A percentile compares a stretch with the other conserved stretches of the same genome.
Evolutionary conservation across 2,888 invertebrate species (phyloP).

Genomic region (Dolichomitus sp.): DNA sequence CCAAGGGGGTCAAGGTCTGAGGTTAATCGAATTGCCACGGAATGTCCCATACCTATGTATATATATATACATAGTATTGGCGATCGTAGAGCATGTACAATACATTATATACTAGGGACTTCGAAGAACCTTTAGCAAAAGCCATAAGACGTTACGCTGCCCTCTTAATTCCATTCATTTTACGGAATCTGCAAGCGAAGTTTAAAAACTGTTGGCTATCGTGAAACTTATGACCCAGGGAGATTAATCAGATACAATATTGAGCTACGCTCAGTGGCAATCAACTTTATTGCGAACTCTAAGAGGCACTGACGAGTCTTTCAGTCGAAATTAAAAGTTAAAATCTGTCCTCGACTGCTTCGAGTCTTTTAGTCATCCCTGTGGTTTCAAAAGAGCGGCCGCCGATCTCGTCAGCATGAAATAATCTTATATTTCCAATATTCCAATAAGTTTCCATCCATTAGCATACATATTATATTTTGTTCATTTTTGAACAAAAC

Average conservation of each 20-base stretch:
- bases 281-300: slow-evolving; percentile 42
- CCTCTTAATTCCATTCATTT: slow-evolving; percentile 11
- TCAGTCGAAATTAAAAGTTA: slow-evolving; percentile 49
- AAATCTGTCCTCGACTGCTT: slow-evolving; percentile 35
- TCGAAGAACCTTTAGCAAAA: background rate
- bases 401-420: slow-evolving; percentile 43
- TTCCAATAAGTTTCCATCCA: slow-evolving; percentile 59
- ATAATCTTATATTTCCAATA: slow-evolving; percentile 62
- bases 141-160: slow-evolving; percentile 5
- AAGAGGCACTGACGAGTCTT: slow-evolving; percentile 17
- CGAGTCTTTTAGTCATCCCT: background rate
- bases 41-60: background rate
- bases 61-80: background rate
- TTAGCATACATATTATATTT: slow-evolving; percentile 71
- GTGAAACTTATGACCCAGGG: slow-evolving; percentile 19
- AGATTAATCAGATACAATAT: slow-evolving; percentile 22
- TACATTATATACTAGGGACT: slow-evolving; percentile 12
- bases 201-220: background rate
- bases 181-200: slow-evolving; percentile 6
- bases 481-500: slow-evolving; percentile 57
- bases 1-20: too few relatives aligned
- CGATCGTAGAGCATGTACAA: background rate
- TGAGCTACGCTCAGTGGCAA: slow-evolving; percentile 15
- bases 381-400: slow-evolving; percentile 21
- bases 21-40: too few relatives aligned